Evolutionary conservation across 2,888 invertebrate genomes (phyloP), one percentile per base, ranked within the genome.

Genomic region (Lasioglossum marginatum): DNA sequence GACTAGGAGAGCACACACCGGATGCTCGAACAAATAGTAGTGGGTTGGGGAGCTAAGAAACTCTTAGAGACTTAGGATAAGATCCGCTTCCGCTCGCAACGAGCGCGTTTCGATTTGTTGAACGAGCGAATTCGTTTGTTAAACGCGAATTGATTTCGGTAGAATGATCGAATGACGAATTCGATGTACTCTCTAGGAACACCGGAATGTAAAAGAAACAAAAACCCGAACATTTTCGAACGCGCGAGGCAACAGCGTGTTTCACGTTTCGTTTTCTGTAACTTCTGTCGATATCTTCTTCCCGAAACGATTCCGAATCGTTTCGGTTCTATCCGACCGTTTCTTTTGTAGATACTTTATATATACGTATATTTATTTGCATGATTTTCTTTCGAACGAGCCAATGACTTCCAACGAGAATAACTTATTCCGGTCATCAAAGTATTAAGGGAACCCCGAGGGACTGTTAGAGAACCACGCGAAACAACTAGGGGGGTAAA

Each of bases 341-440:
- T 40, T 40, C n/a, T n/a, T 12, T 60, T n/a, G 43, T 48, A 81
- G 57, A 14, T 5, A 31, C 1, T 23, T 0, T 16, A 16, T 16
- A 16, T 16, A 6, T 6, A 2, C 27, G 31, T 31, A 68, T 19
- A 79, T 73, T n/a, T 45, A n/a, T 71, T 79, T 68, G 31, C 19
- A 45, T 31, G 19, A 31, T 16, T 60, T 83, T 68, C 19, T 16
- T 83, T 68, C 57, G 73, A 81, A 52, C n/a, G 71, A 81, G 48
- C 57, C 71, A 83, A 48, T 70, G 70, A 84, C 74, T 83, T 85
- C 84, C 84, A 83, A 52, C 52, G 83, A 43, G 77, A 40, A 75
- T 71, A 82, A 43, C 31, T 68, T 63, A 48, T 60, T 78, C 60
- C 74, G 74, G 72, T 84, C 72, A 23, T 72, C 76, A 66, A 76